These are phyloP conservation scores for Dilophus febrilis DNA, from an alignment of 2,888 invertebrate species.

Conservation along the genomic window DNA sequence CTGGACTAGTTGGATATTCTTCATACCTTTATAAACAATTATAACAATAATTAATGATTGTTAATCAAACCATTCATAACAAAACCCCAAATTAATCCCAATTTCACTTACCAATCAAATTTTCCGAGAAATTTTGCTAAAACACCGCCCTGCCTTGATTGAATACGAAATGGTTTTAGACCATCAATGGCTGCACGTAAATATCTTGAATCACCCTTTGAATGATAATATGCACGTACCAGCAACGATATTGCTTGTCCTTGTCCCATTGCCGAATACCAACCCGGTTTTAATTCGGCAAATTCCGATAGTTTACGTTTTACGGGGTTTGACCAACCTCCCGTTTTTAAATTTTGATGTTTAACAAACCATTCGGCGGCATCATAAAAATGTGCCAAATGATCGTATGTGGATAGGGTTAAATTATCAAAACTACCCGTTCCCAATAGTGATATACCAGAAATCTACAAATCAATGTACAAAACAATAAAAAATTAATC, in stretches of 20 bases:
- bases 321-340: constrained; percentile 90
- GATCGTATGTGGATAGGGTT: constrained; percentile 64
- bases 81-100: background rate
- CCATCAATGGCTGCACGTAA: constrained; percentile 68
- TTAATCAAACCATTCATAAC: background rate
- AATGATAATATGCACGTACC: constrained; percentile 73
- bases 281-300: constrained; percentile 66
- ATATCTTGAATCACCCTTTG: constrained; percentile 56
- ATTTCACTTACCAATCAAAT: constrained; percentile 66
- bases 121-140: constrained; percentile 69
- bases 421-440: constrained; percentile 59
- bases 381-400: constrained; percentile 78
- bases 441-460: constrained; percentile 49
- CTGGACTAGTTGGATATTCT: constrained; percentile 92
- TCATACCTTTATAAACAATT: constrained; percentile 58
- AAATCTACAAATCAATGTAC: constrained; percentile 40
- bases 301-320: constrained; percentile 56
- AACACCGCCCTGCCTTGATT: constrained; percentile 63
- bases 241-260: constrained; percentile 94
- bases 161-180: constrained; percentile 57
- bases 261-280: constrained; percentile 98
- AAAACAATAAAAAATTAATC: constrained; percentile 1
- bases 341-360: constrained; percentile 65
- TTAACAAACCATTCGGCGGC: constrained; percentile 85
- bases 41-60: background rate